Base-by-base conservation (phyloP, 2,888 invertebrate species). In the Gnatocerus cornutus region DNA sequence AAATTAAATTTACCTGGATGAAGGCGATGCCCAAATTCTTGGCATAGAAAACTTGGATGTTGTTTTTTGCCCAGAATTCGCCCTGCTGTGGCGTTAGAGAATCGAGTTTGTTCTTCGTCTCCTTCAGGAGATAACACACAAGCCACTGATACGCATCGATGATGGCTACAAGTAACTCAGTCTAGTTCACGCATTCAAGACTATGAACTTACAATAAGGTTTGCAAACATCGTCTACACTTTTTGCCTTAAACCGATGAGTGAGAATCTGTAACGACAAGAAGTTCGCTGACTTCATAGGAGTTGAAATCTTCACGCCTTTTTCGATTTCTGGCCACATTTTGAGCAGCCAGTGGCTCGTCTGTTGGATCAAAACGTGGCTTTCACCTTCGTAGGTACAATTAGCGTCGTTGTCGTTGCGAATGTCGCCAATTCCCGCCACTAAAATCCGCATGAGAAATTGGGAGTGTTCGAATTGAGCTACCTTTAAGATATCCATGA, bases 361-460 rank as follows among this genome's bases (percentile, higher is more conserved):
- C 68, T 84, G 84, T 84, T 96, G 96, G 61, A 95, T 88, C 9
- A 97, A 86, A 0, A 97, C 92, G 80, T 95, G 94, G 86, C 95
- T 96, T 86, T 97, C 96, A 0, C 97, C 96, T 84, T 97, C 96
- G 81, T 95, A 97, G 0, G 93, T 97, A 80, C 93, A 92, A 85
- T 93, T 94, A 0, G 95, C 94, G 83, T 96, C 96, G 82, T 94
- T 91, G 80, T 93, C 92, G 82, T 92, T 90, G 45, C 94, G 89
- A 0, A 96, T 82, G 6, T 90, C 90, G 48, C 94, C 93, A 56
- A 96, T 85, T 10, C 91, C 90, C 27, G 93, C 85, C 39, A 90
- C 94, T 93, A 79, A 2, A 53, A 63, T 52, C 1, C 1, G 1
- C 21, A 21, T 21, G 4, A 21, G 21, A 21, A 21, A 4, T 4